These are phyloP conservation scores for Charina bottae DNA, from an alignment of 2,113 vertebrate genomes.

Conservation along the genomic window DNA sequence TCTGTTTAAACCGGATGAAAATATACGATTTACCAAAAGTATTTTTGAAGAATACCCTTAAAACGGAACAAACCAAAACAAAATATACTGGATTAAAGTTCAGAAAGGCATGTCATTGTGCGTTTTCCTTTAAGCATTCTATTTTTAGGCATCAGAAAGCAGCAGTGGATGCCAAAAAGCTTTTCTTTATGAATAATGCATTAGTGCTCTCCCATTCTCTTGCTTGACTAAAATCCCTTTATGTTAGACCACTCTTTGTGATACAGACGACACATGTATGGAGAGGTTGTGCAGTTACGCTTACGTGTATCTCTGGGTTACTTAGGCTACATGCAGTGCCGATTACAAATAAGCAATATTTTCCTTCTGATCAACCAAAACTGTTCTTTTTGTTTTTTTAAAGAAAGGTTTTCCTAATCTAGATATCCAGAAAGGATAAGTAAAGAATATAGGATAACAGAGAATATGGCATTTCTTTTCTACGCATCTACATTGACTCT, in stretches of 20 bases:
- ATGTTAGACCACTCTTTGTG: constrained; percentile 63
- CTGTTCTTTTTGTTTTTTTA: background rate
- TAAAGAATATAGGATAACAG: background rate
- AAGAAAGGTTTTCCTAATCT: background rate
- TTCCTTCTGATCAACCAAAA: background rate
- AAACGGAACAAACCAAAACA: background rate
- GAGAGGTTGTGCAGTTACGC: constrained; percentile 36
- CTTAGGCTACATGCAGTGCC: constrained; percentile 23
- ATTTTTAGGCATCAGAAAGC: constrained; percentile 71
- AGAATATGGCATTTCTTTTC: constrained; percentile 7
- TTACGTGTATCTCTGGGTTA: constrained; percentile 53
- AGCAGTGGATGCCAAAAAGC: constrained; percentile 65
- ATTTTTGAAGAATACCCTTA: constrained; percentile 42
- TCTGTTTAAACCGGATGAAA: constrained; percentile 26
- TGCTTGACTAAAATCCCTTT: constrained; percentile 67
- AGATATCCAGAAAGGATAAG: background rate
- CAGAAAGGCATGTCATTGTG: constrained; percentile 57
- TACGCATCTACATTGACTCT: background rate
- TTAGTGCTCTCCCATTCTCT: constrained; percentile 45
- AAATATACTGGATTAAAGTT: constrained; percentile 47
- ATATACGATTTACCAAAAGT: background rate
- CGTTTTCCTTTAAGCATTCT: constrained; percentile 60
- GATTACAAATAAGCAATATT: constrained; percentile 4
- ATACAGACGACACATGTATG: constrained; percentile 50
- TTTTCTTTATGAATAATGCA: constrained; percentile 74